These are phyloP conservation scores for Apis dorsata DNA, from an alignment of 1,140 invertebrate species.

Conservation along the genomic window DNA sequence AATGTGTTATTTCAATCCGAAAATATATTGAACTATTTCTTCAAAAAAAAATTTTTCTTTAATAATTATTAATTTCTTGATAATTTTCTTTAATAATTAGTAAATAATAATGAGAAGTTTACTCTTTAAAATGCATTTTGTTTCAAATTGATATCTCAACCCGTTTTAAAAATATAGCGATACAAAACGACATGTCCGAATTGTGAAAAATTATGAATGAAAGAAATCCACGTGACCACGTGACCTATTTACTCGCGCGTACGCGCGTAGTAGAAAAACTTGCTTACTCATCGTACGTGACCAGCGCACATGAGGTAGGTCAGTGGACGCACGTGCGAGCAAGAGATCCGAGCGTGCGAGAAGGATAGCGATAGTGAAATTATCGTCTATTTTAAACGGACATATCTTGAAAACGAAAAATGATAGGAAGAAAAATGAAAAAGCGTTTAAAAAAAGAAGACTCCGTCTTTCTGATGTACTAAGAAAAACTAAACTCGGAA, in stretches of 20 bases:
- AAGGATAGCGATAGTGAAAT: not conserved
- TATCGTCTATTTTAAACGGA: not conserved
- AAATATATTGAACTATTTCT: no score
- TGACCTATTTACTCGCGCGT: slow-evolving; percentile 1
- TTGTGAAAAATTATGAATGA: not conserved
- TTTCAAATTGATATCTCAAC: not conserved
- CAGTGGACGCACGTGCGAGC: not conserved
- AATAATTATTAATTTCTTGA: no score
- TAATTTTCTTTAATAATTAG: no score
- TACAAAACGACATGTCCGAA: not conserved
- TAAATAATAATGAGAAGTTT: not conserved
- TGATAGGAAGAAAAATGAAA: not conserved
- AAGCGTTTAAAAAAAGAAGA: not conserved
- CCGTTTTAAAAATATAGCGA: not conserved
- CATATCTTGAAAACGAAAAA: not conserved
- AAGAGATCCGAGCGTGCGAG: not conserved
- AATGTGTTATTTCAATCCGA: no score
- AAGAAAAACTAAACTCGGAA: not conserved
- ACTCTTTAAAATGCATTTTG: not conserved
- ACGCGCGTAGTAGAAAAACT: not conserved
- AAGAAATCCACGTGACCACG: not conserved
- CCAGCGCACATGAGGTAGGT: not conserved
- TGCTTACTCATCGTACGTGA: no score
- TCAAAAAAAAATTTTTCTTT: no score
- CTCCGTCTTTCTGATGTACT: no score